Percentiles rank a stretch among this genome's conserved stretches.
phyloP scores from a whole-genome alignment of 2,888 invertebrate species.

The Strigamia transsilvanica region DNA sequence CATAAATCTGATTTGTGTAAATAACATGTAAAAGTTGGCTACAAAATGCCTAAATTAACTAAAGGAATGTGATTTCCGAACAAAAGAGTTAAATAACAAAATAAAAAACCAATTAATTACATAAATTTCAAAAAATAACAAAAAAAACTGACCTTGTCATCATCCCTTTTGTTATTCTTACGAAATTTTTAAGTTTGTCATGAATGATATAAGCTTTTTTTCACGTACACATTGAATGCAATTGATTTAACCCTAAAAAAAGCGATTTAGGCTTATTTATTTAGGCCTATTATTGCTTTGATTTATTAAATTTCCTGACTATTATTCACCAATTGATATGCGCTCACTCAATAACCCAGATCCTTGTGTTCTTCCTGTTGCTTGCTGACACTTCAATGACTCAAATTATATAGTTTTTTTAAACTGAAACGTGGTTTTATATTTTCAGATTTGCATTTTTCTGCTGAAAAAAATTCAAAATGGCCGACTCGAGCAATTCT shows the following conservation, averaged over 20 bases:
- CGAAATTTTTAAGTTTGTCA: not conserved
- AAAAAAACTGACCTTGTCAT: slow-evolving; percentile 3
- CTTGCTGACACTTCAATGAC: slow-evolving; percentile 9
- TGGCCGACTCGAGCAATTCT: not conserved
- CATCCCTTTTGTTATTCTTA: not conserved
- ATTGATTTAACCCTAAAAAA: no score
- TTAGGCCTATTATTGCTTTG: not conserved
- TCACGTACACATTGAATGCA: no score
- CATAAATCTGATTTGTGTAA: not conserved
- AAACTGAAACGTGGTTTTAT: not conserved
- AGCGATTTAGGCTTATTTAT: not conserved
- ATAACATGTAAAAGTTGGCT: not conserved
- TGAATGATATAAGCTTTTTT: no score
- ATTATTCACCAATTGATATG: not conserved
- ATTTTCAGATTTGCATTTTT: not conserved
- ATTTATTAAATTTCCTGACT: slow-evolving; percentile 29
- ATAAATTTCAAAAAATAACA: not conserved
- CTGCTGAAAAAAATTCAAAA: not conserved
- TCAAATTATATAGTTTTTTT: not conserved
- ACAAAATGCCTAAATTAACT: not conserved
- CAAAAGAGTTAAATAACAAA: not conserved
- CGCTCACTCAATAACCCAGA: slow-evolving; percentile 12
- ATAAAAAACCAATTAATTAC: not conserved
- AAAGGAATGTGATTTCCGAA: not conserved
- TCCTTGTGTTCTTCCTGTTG: slow-evolving; percentile 28